These are phyloP conservation scores for Aptenodytes patagonicus DNA, from an alignment of 2,113 vertebrate genomes.

Conservation along the genomic window DNA sequence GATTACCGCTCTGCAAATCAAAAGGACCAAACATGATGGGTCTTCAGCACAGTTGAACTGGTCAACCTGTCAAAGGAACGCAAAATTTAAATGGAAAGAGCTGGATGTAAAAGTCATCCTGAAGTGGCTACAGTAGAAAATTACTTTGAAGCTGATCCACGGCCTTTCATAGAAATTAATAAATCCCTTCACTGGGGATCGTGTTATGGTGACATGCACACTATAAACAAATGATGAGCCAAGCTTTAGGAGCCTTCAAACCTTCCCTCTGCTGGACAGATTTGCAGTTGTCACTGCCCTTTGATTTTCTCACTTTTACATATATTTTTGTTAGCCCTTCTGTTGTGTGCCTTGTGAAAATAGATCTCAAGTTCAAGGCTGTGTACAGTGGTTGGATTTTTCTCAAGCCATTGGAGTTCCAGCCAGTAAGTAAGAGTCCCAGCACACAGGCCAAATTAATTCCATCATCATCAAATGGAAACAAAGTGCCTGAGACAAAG, in stretches of 20 bases:
- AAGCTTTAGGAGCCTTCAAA: neutral
- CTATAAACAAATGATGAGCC: neutral
- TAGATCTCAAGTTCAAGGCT: neutral
- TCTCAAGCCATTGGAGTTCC: neutral
- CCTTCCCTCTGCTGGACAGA: neutral
- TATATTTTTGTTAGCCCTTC: neutral
- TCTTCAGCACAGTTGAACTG: neutral
- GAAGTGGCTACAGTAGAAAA: neutral
- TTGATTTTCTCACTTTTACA: neutral
- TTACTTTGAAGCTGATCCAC: neutral
- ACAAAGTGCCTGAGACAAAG: slow-evolving; percentile 50
- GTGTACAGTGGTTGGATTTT: neutral
- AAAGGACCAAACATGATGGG: accelerated
- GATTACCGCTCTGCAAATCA: neutral
- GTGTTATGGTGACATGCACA: neutral
- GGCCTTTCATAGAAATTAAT: neutral
- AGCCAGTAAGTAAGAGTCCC: neutral
- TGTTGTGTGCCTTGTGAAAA: neutral
- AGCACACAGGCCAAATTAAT: slow-evolving; percentile 20
- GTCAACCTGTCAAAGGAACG: neutral
- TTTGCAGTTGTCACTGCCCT: neutral
- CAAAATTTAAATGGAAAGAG: neutral
- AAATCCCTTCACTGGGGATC: neutral
- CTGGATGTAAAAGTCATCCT: neutral
- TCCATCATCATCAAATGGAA: slow-evolving; percentile 51